These are phyloP conservation scores for Odobenus rosmarus DNA, from an alignment of 2,113 vertebrate genomes.

Conservation along the genomic window DNA sequence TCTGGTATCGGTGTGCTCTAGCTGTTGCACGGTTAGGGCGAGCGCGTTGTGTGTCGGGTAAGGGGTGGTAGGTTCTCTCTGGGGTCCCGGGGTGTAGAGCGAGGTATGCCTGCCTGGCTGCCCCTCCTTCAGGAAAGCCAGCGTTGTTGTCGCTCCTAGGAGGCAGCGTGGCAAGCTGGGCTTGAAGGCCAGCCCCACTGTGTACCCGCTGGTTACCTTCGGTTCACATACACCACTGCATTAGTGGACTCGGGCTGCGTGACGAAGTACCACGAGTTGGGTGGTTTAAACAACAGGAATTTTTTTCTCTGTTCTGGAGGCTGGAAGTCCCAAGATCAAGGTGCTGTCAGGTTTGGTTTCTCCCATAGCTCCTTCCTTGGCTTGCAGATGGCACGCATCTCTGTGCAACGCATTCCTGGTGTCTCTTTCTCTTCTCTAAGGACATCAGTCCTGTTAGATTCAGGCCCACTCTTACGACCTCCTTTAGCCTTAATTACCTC, in stretches of 20 bases:
- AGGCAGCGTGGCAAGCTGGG: background rate
- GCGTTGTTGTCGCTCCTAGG: background rate
- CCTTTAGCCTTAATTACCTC: background rate
- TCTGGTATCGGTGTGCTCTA: background rate
- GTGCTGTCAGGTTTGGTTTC: background rate
- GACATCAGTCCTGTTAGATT: background rate
- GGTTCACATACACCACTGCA: background rate
- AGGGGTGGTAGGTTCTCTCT: background rate
- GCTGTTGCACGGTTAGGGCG: background rate
- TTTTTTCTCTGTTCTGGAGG: background rate
- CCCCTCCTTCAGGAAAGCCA: background rate
- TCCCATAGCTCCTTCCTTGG: background rate
- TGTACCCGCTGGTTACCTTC: background rate
- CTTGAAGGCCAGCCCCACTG: background rate
- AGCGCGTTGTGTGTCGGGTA: accelerated
- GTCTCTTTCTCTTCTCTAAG: background rate
- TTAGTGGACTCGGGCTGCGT: background rate
- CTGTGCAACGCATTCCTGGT: background rate
- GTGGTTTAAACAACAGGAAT: background rate
- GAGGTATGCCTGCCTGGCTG: background rate
- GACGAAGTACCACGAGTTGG: background rate
- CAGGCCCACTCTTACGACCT: background rate
- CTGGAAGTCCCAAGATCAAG: background rate
- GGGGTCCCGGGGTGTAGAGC: background rate
- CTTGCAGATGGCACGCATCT: background rate